These are phyloP conservation scores for Drosophila pectinifera DNA, from an alignment of 1,140 invertebrate genomes.

Conservation along the genomic window DNA sequence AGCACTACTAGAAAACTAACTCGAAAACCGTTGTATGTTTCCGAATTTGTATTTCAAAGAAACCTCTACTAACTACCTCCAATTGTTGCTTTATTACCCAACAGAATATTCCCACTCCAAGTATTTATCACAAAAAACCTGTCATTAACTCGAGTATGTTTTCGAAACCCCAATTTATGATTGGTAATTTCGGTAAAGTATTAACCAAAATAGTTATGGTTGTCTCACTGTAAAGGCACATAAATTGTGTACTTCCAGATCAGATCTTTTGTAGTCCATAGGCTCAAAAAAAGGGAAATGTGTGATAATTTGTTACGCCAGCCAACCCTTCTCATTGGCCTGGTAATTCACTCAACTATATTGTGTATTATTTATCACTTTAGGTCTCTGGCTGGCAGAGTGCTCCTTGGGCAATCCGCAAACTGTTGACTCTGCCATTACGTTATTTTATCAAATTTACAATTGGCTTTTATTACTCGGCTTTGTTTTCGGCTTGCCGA, in stretches of 20 bases:
- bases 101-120: neutral
- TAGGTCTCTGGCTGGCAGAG: neutral
- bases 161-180: neutral
- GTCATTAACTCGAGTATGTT: neutral
- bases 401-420: slow-evolving; percentile 15
- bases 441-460: slow-evolving; percentile 32
- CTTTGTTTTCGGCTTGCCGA: slow-evolving; percentile 13
- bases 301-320: slow-evolving; percentile 2
- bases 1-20: no score
- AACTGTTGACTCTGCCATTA: slow-evolving; percentile 36
- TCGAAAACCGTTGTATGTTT: no score
- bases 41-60: no score
- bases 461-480: slow-evolving; percentile 23
- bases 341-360: neutral
- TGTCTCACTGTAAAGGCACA: neutral
- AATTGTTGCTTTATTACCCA: neutral
- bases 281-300: neutral
- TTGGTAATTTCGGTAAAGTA: neutral
- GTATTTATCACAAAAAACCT: no score
- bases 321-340: neutral
- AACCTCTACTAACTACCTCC: neutral
- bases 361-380: slow-evolving; percentile 23
- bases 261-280: neutral
- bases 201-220: neutral
- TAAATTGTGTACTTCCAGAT: neutral